A percentile compares a stretch with the other conserved stretches of the same genome.
These are phyloP conservation scores for Dendrolimus houi DNA, from an alignment of 2,888 invertebrate species.

Conservation along the genomic window DNA sequence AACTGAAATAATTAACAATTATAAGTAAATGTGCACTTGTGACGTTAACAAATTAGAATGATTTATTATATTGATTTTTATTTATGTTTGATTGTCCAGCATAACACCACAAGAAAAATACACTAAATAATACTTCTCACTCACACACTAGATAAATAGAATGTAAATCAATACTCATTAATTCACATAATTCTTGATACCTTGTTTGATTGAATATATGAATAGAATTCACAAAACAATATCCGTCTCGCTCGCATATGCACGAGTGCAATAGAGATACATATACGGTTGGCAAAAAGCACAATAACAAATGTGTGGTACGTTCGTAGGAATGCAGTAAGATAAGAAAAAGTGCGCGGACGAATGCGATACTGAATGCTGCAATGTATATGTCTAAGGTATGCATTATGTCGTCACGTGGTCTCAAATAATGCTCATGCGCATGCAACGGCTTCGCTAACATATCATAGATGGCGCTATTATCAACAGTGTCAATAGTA, in stretches of 20 bases:
- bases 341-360: conserved; percentile 74
- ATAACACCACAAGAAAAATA: too few species aligned
- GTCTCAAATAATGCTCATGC: conserved; percentile 6
- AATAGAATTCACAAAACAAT: too few species aligned
- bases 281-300: conserved; percentile 10
- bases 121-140: background rate
- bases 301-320: conserved; percentile 36
- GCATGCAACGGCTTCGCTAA: conserved; percentile 23
- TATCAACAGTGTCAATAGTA: background rate
- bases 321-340: conserved; percentile 79
- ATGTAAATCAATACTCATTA: background rate
- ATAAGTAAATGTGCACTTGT: background rate
- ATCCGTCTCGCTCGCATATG: background rate
- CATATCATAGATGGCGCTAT: conserved; percentile 10
- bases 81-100: too few species aligned
- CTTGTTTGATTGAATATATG: too few species aligned
- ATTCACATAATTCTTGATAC: too few species aligned
- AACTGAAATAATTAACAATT: background rate
- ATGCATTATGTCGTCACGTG: conserved; percentile 29
- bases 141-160: background rate
- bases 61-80: background rate
- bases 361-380: conserved; percentile 80
- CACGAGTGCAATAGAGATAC: conserved; percentile 3
- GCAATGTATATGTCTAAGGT: conserved; percentile 83
- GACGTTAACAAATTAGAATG: background rate